phyloP scores from a whole-genome alignment of 2,888 invertebrate species.

The Scrobipalpa atriplicella region DNA sequence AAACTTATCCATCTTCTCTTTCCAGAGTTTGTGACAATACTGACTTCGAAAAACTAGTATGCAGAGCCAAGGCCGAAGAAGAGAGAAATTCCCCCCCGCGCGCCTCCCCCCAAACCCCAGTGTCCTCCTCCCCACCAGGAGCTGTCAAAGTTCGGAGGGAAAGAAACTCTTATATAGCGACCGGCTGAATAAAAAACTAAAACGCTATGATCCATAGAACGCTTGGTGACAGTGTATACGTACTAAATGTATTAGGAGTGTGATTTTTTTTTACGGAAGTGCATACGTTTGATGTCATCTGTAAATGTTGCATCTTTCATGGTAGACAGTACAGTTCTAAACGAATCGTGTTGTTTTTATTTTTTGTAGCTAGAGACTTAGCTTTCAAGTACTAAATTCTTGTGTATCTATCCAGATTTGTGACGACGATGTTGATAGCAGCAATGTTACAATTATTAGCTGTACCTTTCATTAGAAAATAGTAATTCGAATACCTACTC shows the following conservation, averaged over 20 bases:
- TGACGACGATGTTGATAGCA: too few species aligned
- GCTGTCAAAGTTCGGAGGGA: constrained; percentile 66
- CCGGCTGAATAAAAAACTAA: constrained; percentile 43
- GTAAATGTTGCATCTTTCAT: constrained; percentile 16
- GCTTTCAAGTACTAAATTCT: too few species aligned
- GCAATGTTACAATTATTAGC: neutral
- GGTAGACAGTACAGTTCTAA: neutral
- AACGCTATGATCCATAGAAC: constrained; percentile 44
- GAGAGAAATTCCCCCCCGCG: constrained; percentile 64
- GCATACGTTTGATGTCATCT: constrained; percentile 8
- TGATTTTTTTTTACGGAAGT: constrained; percentile 27
- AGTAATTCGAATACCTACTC: neutral
- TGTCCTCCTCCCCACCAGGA: constrained; percentile 42
- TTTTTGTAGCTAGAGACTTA: too few species aligned
- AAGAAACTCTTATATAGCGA: constrained; percentile 75
- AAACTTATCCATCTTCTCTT: constrained; percentile 47
- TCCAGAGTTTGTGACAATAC: constrained; percentile 92
- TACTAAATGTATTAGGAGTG: constrained; percentile 40
- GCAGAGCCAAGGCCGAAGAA: constrained; percentile 69
- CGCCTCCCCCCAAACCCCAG: constrained; percentile 31
- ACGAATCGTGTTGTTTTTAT: too few species aligned
- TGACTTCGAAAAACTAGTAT: constrained; percentile 92
- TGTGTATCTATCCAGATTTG: too few species aligned
- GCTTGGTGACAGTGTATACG: constrained; percentile 69
- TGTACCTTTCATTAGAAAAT: too few species aligned